Evolutionary conservation across 2,888 invertebrate genomes (phyloP).

Genomic region (Vannuccia rotundouncinata): DNA sequence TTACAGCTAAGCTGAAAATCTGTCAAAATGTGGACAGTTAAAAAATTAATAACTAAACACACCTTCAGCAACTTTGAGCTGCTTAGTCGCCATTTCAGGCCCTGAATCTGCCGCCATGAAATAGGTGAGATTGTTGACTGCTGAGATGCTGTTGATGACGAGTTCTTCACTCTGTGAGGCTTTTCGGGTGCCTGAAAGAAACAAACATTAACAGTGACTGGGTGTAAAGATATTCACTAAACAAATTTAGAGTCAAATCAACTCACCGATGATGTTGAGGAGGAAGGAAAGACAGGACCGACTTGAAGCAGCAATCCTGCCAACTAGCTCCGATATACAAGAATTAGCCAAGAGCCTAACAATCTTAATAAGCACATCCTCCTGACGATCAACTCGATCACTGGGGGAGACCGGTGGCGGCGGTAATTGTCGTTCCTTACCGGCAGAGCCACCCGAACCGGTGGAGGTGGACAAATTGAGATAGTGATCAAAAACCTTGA

Average conservation of each 20-base stretch:
- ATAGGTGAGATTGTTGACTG: slow-evolving; percentile 74
- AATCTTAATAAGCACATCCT: slow-evolving; percentile 57
- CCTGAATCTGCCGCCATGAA: slow-evolving; percentile 44
- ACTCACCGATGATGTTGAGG: slow-evolving; percentile 52
- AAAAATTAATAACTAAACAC: too few relatives aligned
- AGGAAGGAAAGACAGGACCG: slow-evolving; percentile 52
- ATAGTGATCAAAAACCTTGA: slow-evolving; percentile 50
- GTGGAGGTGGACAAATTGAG: slow-evolving; percentile 42
- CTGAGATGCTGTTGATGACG: slow-evolving; percentile 70
- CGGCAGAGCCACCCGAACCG: neutral
- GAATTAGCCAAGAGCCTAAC: slow-evolving; percentile 78
- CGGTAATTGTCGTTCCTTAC: too few relatives aligned
- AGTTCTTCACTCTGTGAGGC: slow-evolving; percentile 62
- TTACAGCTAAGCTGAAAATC: too few relatives aligned
- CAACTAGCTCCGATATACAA: slow-evolving; percentile 71
- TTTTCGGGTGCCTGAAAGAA: neutral
- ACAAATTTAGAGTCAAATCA: neutral
- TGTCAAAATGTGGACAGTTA: too few relatives aligned
- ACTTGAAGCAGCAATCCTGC: slow-evolving; percentile 62
- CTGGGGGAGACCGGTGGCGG: neutral
- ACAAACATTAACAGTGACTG: neutral
- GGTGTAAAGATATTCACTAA: neutral
- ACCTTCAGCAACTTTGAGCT: slow-evolving; percentile 53
- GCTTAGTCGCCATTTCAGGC: slow-evolving; percentile 45
- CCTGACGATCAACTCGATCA: slow-evolving; percentile 45